These are phyloP conservation scores for Mormyrus hasselquistii DNA, from an alignment of 2,797 vertebrate species.

Conservation along the genomic window DNA sequence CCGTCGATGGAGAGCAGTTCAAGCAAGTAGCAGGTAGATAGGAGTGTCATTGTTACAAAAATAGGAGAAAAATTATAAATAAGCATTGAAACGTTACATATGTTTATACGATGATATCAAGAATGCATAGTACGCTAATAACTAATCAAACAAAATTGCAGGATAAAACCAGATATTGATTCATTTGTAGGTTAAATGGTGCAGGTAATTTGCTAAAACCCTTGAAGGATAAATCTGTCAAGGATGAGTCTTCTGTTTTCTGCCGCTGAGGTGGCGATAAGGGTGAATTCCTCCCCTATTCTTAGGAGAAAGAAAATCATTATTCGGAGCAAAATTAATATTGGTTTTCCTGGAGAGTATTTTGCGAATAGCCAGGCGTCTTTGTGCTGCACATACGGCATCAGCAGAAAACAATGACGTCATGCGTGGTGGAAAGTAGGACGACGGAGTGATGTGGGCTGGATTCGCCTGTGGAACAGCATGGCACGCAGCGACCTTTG, in stretches of 20 bases:
- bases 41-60: background rate
- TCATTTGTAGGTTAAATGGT: background rate
- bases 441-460: conserved; percentile 45
- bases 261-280: background rate
- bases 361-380: background rate
- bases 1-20: background rate
- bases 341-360: background rate
- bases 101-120: background rate
- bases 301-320: background rate
- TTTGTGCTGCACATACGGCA: background rate
- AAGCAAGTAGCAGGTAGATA: background rate
- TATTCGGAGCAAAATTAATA: background rate
- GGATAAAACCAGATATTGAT: background rate
- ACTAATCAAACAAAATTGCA: background rate
- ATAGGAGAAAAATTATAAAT: background rate
- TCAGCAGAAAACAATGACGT: conserved; percentile 22
- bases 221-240: background rate
- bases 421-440: conserved; percentile 12
- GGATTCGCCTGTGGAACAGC: conserved; percentile 44
- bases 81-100: background rate
- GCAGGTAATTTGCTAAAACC: background rate
- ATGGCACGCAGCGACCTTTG: conserved; percentile 16
- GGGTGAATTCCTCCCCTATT: background rate
- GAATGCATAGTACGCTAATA: background rate
- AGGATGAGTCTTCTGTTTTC: background rate